Conservation (phyloP, 1,140 invertebrate species). For the Drosophila aff. region DNA sequence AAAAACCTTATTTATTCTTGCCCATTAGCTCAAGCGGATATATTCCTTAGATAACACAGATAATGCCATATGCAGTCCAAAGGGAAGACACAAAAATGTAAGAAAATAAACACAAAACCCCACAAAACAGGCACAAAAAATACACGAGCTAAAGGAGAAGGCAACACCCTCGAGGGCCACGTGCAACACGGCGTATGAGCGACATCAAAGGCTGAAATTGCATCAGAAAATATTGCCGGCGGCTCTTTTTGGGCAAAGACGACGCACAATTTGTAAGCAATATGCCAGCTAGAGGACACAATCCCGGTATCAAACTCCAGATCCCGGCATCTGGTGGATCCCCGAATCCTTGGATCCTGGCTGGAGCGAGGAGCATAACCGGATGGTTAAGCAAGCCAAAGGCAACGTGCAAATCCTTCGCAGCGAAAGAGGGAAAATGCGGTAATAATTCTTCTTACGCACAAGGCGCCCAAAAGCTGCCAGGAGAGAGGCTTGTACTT, state of each 20-base stretch:
- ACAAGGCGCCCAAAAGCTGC: conserved; percentile 48
- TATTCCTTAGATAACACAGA: conserved; percentile 1
- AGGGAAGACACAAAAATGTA: not conserved
- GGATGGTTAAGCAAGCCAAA: conserved; percentile 59
- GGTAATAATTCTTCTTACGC: conserved; percentile 75
- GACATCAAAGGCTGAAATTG: conserved; percentile 45
- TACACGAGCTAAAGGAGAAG: too few relatives aligned
- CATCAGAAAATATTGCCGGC: conserved; percentile 53
- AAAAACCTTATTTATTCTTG: not conserved
- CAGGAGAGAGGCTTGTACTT: conserved; percentile 40
- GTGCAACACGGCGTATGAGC: conserved; percentile 76
- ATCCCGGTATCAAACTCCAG: conserved; percentile 32
- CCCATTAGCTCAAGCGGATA: not conserved
- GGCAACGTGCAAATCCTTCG: conserved; percentile 59
- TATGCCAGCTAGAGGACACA: conserved; percentile 33
- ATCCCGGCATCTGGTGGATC: not conserved
- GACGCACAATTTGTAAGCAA: conserved; percentile 69
- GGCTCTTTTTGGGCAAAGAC: conserved; percentile 28
- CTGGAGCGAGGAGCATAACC: conserved; percentile 20
- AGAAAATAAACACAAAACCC: not conserved
- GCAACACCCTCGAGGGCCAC: conserved; percentile 21
- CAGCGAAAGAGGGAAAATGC: conserved; percentile 46
- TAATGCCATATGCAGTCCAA: not conserved
- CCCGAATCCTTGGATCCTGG: not conserved
- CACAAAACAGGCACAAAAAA: not conserved